Evolutionary conservation across 2,888 invertebrate genomes (phyloP).

Genomic region (Mesoligia furuncula): DNA sequence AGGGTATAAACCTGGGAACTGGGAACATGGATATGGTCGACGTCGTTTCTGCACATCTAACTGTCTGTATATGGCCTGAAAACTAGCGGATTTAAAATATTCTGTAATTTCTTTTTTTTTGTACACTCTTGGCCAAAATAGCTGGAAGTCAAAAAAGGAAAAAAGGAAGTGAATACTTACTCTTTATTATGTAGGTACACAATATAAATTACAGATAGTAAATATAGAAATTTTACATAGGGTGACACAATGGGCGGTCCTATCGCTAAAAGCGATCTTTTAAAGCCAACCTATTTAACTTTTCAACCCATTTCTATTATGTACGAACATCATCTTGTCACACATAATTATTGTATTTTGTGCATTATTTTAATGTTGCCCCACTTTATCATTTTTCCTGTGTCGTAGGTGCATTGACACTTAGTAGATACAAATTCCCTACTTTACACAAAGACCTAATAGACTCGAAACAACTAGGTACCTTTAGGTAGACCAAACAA

Average conservation of each 20-base stretch:
- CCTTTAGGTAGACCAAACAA: constrained; percentile 2
- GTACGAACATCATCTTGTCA: too few relatives aligned
- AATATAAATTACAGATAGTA: too few relatives aligned
- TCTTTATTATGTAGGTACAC: not conserved
- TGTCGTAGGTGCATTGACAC: not conserved
- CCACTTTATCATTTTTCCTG: not conserved
- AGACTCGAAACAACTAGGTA: not conserved
- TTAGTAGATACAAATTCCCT: not conserved
- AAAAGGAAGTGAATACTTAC: not conserved
- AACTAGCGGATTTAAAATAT: constrained; percentile 29
- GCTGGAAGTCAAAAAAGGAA: not conserved
- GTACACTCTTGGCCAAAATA: not conserved
- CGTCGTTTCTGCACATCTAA: constrained; percentile 73
- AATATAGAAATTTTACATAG: not conserved
- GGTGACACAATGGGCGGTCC: not conserved
- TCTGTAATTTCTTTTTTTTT: not conserved
- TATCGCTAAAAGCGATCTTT: not conserved
- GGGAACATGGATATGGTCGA: constrained; percentile 73
- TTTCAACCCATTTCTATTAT: not conserved
- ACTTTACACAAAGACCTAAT: not conserved
- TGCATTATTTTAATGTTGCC: too few relatives aligned
- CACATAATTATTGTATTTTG: too few relatives aligned
- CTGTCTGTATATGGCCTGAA: constrained; percentile 67
- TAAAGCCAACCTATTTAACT: not conserved
- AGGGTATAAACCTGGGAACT: constrained; percentile 78